These are phyloP conservation scores for Laticauda colubrina DNA, from an alignment of 2,113 vertebrate species.

Conservation along the genomic window DNA sequence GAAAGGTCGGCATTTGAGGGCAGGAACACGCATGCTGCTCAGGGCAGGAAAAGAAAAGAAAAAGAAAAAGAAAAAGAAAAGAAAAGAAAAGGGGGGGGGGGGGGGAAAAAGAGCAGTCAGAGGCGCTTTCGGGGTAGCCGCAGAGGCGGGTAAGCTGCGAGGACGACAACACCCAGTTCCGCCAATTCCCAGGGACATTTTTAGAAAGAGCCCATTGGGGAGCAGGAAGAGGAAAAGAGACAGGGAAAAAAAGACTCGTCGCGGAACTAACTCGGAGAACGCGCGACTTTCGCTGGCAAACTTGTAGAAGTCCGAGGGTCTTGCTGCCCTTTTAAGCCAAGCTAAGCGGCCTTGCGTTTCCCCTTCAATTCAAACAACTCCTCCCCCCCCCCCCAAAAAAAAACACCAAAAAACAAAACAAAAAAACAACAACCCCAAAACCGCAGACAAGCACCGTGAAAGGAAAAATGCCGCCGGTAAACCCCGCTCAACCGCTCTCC, in stretches of 20 bases:
- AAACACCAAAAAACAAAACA: no score
- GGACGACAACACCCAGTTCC: background rate
- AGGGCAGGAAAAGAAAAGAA: background rate
- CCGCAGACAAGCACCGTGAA: background rate
- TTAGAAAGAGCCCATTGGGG: slow-evolving; percentile 26
- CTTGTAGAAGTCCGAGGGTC: slow-evolving; percentile 15
- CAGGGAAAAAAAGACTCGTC: background rate
- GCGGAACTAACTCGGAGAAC: background rate
- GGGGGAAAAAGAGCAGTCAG: background rate
- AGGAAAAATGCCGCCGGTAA: background rate
- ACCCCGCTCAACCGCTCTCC: background rate
- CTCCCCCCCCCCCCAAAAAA: background rate
- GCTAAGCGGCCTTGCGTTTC: no score
- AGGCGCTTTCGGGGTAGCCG: background rate
- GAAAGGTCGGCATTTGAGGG: slow-evolving; percentile 53
- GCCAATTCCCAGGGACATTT: background rate
- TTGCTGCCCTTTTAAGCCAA: background rate
- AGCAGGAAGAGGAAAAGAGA: background rate
- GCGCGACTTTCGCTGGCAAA: slow-evolving; percentile 21
- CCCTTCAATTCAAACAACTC: background rate
- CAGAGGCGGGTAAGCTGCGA: slow-evolving; percentile 7
- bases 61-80: background rate
- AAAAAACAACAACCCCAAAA: no score
- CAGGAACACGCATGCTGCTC: background rate
- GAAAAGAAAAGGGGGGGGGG: background rate